phyloP scores from a whole-genome alignment of 2,797 vertebrate species.

The Peromyscus eremicus region DNA sequence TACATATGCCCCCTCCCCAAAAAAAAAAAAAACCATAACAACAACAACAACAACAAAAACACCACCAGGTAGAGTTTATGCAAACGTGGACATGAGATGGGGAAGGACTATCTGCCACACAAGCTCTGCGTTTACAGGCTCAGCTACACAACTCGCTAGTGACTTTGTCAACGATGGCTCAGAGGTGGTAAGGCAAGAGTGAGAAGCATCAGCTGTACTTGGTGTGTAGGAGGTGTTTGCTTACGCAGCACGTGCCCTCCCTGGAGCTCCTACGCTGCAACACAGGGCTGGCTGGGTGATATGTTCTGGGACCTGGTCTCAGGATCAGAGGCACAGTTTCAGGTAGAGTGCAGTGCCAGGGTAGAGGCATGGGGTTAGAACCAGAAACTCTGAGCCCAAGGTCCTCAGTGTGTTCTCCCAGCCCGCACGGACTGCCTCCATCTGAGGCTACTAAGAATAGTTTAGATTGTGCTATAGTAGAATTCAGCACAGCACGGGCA shows the following conservation, averaged over 20 bases:
- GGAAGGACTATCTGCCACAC: constrained; percentile 42
- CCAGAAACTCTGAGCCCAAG: constrained; percentile 48
- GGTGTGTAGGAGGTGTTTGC: constrained; percentile 38
- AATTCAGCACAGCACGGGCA: constrained; percentile 55
- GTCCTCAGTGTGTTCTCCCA: constrained; percentile 11
- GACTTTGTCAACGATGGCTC: constrained; percentile 76
- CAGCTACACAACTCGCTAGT: constrained; percentile 57
- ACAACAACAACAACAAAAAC: too few relatives aligned
- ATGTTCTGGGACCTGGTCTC: constrained; percentile 64
- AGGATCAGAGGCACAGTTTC: constrained; percentile 80
- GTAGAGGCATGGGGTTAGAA: constrained; percentile 48
- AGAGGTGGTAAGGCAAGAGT: constrained; percentile 83
- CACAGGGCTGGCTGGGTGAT: neutral
- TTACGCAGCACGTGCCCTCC: neutral
- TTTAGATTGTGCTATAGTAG: constrained; percentile 26
- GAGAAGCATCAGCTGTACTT: constrained; percentile 72
- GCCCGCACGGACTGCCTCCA: constrained; percentile 8
- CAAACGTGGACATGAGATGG: constrained; percentile 68
- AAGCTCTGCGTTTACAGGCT: constrained; percentile 71
- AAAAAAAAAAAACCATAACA: neutral
- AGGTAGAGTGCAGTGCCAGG: constrained; percentile 74
- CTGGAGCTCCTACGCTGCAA: constrained; percentile 12
- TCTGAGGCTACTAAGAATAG: constrained; percentile 33
- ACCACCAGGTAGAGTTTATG: neutral
- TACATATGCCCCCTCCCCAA: neutral